Percentiles rank a stretch among this genome's conserved stretches.
These are phyloP conservation scores for Tragelaphus imberbis DNA, from an alignment of 2,113 vertebrate species.

Conservation along the genomic window DNA sequence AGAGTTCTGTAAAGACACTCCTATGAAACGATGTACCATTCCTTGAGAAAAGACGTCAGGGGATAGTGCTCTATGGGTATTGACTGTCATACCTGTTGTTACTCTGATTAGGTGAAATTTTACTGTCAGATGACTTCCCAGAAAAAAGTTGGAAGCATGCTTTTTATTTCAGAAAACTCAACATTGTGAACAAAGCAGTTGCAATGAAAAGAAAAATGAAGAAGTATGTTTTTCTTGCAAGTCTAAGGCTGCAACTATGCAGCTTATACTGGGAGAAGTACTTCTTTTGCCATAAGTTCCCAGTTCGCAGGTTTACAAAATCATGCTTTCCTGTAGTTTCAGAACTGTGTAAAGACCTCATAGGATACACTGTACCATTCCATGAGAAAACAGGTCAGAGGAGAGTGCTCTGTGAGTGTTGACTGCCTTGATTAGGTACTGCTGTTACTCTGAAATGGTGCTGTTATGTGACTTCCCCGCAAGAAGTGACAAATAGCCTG, in stretches of 20 bases:
- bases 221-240: not conserved
- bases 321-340: not conserved
- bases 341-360: not conserved
- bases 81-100: not conserved
- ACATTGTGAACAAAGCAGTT: not conserved
- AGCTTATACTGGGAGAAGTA: not conserved
- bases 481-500: not conserved
- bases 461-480: not conserved
- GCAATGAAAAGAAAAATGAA: not conserved
- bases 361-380: not conserved
- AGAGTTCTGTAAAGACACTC: not conserved
- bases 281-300: not conserved
- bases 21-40: not conserved
- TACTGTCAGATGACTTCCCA: not conserved
- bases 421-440: not conserved
- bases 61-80: not conserved
- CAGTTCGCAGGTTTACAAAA: not conserved
- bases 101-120: not conserved
- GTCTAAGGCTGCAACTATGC: not conserved
- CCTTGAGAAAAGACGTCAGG: not conserved
- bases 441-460: not conserved
- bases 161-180: not conserved
- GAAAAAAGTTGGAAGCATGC: not conserved
- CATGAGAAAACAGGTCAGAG: not conserved
- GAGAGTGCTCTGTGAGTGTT: not conserved